Percentiles rank a stretch among this genome's conserved stretches.
These are phyloP conservation scores for Erythrolamprus reginae DNA, from an alignment of 2,113 vertebrate species.

Conservation along the genomic window DNA sequence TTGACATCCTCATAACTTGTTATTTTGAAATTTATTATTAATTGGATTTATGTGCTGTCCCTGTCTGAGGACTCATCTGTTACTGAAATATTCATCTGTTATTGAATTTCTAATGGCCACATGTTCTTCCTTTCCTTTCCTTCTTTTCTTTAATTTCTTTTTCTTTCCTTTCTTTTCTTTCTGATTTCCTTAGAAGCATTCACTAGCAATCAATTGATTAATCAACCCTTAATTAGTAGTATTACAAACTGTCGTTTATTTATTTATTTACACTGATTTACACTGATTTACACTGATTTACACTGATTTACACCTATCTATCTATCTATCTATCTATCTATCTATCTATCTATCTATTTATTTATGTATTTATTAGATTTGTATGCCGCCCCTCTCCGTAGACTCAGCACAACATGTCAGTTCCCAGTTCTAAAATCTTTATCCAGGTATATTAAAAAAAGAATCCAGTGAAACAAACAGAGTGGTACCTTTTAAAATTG, in stretches of 20 bases:
- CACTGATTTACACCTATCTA: no score
- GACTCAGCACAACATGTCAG: neutral
- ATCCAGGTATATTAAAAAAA: neutral
- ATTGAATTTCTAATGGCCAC: neutral
- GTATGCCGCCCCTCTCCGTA: no score
- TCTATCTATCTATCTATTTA: no score
- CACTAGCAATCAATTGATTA: neutral
- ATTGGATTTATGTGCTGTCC: no score
- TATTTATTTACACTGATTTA: no score
- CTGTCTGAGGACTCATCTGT: no score
- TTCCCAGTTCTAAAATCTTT: neutral
- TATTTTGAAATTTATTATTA: no score
- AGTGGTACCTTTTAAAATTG: neutral
- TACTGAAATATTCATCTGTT: neutral
- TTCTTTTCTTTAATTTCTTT: no score
- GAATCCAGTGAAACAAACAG: neutral
- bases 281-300: no score
- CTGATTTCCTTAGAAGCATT: neutral
- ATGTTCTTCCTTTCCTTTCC: neutral
- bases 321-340: no score
- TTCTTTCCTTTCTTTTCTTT: neutral
- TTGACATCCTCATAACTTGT: neutral
- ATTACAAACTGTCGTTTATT: neutral
- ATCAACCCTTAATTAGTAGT: neutral
- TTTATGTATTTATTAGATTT: no score